Percentiles rank a stretch among this genome's conserved stretches.
Conservation (phyloP, 2,113 vertebrate genomes). For the Paralichthys olivaceus region DNA sequence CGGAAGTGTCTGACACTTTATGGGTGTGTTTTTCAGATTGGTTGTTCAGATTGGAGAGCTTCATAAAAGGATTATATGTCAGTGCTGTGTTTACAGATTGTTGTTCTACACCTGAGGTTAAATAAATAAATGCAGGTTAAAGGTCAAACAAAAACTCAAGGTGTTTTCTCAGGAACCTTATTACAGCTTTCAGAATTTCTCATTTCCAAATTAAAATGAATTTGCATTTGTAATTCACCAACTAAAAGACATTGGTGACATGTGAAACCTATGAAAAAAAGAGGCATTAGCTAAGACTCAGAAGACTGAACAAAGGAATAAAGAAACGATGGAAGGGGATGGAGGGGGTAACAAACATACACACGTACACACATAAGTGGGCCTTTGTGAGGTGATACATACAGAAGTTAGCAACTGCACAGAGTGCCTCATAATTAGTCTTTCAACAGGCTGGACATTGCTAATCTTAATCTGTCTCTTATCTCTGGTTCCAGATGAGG, state of each 20-base stretch:
- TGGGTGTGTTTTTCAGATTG: no score
- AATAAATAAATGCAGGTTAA: not conserved
- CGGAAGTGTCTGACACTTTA: no score
- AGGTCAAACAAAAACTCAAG: not conserved
- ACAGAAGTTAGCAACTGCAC: slow-evolving; percentile 42
- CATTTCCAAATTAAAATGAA: not conserved
- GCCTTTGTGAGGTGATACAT: slow-evolving; percentile 47
- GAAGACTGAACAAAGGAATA: slow-evolving; percentile 31
- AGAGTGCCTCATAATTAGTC: slow-evolving; percentile 64
- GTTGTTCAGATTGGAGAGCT: no score
- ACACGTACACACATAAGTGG: slow-evolving; percentile 22
- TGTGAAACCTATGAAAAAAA: slow-evolving; percentile 48
- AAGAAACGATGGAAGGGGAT: slow-evolving; percentile 4
- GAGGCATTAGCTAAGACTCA: slow-evolving; percentile 35
- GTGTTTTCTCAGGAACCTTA: not conserved
- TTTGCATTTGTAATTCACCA: not conserved
- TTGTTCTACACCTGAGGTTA: not conserved
- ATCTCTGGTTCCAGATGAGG: slow-evolving; percentile 73
- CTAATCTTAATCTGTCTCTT: slow-evolving; percentile 78
- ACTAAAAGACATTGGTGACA: slow-evolving; percentile 52
- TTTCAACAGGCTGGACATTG: slow-evolving; percentile 67
- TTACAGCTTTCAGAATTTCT: no score
- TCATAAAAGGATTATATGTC: no score
- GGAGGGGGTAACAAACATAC: not conserved
- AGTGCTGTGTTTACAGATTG: no score